phyloP scores from a whole-genome alignment of 2,888 invertebrate genomes.

The Clusia tigrina region DNA sequence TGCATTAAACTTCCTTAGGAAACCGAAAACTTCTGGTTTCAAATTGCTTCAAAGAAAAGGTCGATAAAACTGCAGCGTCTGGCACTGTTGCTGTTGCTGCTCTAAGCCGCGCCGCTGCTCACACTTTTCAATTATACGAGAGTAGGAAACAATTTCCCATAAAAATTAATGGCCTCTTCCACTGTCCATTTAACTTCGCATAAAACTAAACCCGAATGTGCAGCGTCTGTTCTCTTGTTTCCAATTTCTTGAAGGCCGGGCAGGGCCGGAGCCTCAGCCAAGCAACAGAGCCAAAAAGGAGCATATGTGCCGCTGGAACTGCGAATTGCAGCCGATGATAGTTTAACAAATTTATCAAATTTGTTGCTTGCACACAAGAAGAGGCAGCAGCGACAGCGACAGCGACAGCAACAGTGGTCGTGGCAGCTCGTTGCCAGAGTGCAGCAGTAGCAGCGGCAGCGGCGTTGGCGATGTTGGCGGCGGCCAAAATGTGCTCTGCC shows the following conservation, averaged over 20 bases:
- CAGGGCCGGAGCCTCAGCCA: neutral
- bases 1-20: too few species aligned
- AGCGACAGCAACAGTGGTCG: slow-evolving; percentile 4
- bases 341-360: slow-evolving; percentile 9
- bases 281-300: neutral
- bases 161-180: neutral
- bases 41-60: too few species aligned
- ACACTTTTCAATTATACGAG: too few species aligned
- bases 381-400: slow-evolving; percentile 9
- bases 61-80: too few species aligned
- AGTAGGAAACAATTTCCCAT: neutral
- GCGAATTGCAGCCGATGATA: neutral
- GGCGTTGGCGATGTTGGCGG: neutral
- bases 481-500: neutral
- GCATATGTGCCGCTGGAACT: slow-evolving; percentile 2
- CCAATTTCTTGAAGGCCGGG: neutral
- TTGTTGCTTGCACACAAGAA: neutral
- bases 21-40: too few species aligned
- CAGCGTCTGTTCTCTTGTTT: too few species aligned
- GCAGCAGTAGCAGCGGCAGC: neutral
- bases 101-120: too few species aligned
- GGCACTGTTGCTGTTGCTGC: too few species aligned
- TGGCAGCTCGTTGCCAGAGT: neutral
- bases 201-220: neutral
- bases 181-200: neutral